Conservation (phyloP, 2,797 vertebrate species). For the Ptychobarbus kaznakovi region DNA sequence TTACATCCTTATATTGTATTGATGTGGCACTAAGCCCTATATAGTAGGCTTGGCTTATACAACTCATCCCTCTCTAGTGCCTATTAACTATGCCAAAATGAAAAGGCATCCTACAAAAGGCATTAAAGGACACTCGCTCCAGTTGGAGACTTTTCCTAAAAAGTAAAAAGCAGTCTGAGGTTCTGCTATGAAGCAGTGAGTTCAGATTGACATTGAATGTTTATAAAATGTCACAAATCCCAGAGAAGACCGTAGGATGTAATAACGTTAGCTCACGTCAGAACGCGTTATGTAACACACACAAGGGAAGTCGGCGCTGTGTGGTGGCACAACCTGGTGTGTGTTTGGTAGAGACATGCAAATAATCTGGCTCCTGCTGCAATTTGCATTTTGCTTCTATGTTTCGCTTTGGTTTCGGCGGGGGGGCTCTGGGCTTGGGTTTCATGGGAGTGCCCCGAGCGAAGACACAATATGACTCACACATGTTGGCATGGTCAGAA, state of each 20-base stretch:
- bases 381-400: conserved; percentile 57
- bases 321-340: conserved; percentile 18
- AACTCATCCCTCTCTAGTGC: neutral
- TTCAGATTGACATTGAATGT: conserved; percentile 35
- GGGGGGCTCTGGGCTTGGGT: conserved; percentile 13
- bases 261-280: conserved; percentile 48
- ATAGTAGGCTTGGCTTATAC: neutral
- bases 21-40: neutral
- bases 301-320: conserved; percentile 46
- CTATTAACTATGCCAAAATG: neutral
- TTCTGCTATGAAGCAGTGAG: conserved; percentile 41
- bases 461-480: conserved; percentile 38
- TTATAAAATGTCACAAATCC: conserved; percentile 38
- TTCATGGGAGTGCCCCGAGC: conserved; percentile 37
- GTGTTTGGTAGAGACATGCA: conserved; percentile 55
- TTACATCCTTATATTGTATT: neutral
- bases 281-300: conserved; percentile 54
- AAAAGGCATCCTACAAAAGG: neutral
- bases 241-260: conserved; percentile 13
- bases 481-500: conserved; percentile 10
- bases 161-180: conserved; percentile 41
- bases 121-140: neutral
- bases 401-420: conserved; percentile 19
- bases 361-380: conserved; percentile 40
- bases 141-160: neutral